phyloP scores from a whole-genome alignment of 2,113 vertebrate genomes.

The Trinectes maculatus region DNA sequence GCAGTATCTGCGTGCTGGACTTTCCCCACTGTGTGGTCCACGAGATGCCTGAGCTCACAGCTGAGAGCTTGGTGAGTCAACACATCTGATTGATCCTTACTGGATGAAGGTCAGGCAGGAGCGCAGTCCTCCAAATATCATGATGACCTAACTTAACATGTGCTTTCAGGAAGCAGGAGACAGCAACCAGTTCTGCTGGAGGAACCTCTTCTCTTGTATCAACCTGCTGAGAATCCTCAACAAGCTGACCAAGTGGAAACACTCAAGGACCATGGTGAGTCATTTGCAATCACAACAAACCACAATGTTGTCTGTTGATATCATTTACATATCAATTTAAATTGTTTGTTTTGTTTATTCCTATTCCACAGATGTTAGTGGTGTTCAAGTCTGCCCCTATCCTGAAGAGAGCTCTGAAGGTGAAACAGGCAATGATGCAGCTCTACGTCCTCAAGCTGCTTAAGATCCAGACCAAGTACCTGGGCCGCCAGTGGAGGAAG shows the following conservation, averaged over 20 bases:
- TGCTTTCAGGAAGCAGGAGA: constrained; percentile 91
- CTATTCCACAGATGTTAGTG: constrained; percentile 89
- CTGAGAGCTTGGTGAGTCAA: constrained; percentile 92
- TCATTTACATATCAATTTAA: too few relatives aligned
- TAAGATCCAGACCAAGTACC: constrained; percentile 97
- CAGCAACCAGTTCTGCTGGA: constrained; percentile 96
- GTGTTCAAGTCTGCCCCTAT: constrained; percentile 98
- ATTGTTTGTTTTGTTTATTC: too few relatives aligned
- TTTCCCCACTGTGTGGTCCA: constrained; percentile 90
- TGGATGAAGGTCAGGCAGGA: not conserved
- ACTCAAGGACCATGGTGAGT: constrained; percentile 96
- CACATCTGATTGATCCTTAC: not conserved
- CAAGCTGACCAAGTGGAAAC: constrained; percentile 99
- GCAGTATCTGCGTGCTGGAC: constrained; percentile 92
- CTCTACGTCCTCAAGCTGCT: constrained; percentile 95
- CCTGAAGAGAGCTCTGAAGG: constrained; percentile 94
- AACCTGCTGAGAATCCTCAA: constrained; percentile 94
- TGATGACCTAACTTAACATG: not conserved
- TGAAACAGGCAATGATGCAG: constrained; percentile 98
- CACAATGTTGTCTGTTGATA: not conserved
- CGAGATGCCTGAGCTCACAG: constrained; percentile 94
- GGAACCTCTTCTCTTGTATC: constrained; percentile 97
- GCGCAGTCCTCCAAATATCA: too few relatives aligned
- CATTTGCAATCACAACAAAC: not conserved
- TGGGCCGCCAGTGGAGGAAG: constrained; percentile 98